These are phyloP conservation scores for Drosophila punjabiensis DNA, from an alignment of 1,140 invertebrate species.

Conservation along the genomic window DNA sequence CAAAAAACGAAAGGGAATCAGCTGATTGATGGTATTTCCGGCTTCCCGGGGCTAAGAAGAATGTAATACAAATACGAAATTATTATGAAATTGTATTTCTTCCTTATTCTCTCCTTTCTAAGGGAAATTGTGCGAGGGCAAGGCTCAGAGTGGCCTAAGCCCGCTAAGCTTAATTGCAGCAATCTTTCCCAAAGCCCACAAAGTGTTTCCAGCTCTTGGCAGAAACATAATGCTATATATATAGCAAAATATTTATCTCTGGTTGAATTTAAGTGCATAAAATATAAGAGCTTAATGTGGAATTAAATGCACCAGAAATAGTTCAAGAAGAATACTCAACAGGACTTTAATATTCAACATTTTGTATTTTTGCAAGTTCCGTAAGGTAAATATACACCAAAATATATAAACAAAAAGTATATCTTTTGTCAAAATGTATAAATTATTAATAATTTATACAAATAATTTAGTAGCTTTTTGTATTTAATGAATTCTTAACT, in stretches of 20 bases:
- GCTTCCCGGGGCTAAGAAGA: conserved; percentile 7
- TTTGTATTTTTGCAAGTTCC: not conserved
- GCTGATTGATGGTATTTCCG: conserved; percentile 48
- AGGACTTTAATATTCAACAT: not conserved
- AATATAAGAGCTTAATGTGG: too few species aligned
- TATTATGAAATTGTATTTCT: conserved; percentile 1
- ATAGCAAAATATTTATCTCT: too few species aligned
- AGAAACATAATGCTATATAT: not conserved
- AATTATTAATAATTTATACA: too few species aligned
- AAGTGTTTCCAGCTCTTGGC: not conserved
- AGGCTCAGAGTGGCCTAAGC: not conserved
- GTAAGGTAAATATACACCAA: too few species aligned
- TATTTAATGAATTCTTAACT: too few species aligned
- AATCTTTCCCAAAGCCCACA: not conserved
- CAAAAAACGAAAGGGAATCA: conserved; percentile 4
- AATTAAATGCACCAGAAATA: not conserved
- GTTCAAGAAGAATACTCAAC: not conserved
- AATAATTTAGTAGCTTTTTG: too few species aligned
- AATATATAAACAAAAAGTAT: too few species aligned
- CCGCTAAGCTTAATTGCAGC: conserved; percentile 7
- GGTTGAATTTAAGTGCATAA: not conserved
- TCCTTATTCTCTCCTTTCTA: not conserved
- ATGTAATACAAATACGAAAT: conserved; percentile 18
- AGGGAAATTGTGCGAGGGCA: not conserved
- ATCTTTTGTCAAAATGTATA: too few species aligned